phyloP scores from a whole-genome alignment of 2,888 invertebrate species.

The Leucoma salicis region DNA sequence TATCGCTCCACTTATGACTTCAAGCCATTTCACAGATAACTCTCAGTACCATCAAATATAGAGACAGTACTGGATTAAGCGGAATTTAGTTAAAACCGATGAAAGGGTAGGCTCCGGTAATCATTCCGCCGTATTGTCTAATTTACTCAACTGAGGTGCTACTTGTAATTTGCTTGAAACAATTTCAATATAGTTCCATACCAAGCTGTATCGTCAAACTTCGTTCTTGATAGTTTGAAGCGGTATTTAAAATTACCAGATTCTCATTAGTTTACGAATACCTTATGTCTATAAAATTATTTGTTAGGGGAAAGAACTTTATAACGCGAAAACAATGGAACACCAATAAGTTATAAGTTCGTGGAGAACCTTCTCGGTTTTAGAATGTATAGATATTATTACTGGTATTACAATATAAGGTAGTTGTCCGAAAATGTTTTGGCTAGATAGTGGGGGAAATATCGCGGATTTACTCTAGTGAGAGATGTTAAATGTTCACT shows the following conservation, averaged over 20 bases:
- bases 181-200: constrained; percentile 7
- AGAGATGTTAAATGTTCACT: too few species aligned
- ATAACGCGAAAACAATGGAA: too few species aligned
- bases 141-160: constrained; percentile 19
- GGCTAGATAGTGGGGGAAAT: too few species aligned
- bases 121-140: constrained; percentile 35
- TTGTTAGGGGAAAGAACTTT: too few species aligned
- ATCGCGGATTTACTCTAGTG: too few species aligned
- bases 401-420: too few species aligned
- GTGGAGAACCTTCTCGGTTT: too few species aligned
- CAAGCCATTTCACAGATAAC: constrained; percentile 18
- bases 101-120: constrained; percentile 38
- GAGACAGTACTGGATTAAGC: constrained; percentile 46
- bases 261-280: too few species aligned
- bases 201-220: constrained; percentile 27
- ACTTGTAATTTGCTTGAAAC: constrained; percentile 26
- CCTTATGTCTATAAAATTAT: too few species aligned
- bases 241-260: constrained; percentile 7
- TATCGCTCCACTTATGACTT: constrained; percentile 5
- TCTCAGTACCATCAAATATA: constrained; percentile 35
- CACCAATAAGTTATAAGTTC: too few species aligned
- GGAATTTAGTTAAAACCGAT: constrained; percentile 47
- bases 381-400: too few species aligned
- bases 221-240: constrained; percentile 24
- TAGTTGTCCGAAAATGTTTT: too few species aligned